Base-by-base conservation (phyloP, 2,888 invertebrate genomes). In the Acanthosepion esculentum region DNA sequence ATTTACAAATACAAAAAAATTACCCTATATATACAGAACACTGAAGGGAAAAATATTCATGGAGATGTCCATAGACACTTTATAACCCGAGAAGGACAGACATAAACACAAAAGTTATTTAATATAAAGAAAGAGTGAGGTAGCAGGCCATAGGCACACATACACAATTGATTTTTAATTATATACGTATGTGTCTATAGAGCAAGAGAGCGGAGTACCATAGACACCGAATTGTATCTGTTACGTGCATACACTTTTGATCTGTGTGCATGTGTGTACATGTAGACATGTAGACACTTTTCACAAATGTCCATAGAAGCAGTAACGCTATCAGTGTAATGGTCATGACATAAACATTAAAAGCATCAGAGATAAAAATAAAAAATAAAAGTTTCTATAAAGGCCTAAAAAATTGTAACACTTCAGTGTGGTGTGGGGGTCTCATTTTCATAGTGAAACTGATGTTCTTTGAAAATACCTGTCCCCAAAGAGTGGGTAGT, bases 391-490 rank as follows among this genome's bases (percentile, higher is more conserved):
- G 33, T n/a, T 6, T 12, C 15, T 78, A 33, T n/a, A 4, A 78
- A 78, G n/a, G 33, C n/a, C n/a, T 78, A 78, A n/a, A 78, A 78
- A 78, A 78, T n/a, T 64, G 64, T 26, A 64, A 26, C 7, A 0
- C 29, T 64, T 64, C 64, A 64, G 20, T 78, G 78, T 78, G n/a
- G 12, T 78, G 33, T 78, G 78, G 78, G 78, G 78, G 78, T 78
- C 33, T 78, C 78, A 78, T 78, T 78, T 78, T 78, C 33, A 15
- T 33, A 15, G 78, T 5, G n/a, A 78, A 78, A 78, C n/a, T 78
- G 78, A 78, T 78, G 78, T n/a, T 78, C n/a, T 78, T 78, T 78
- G 78, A 78, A 78, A 78, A 78, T 78, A 78, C 78, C 78, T 78
- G 78, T 78, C 78, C 78, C 78, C 78, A 78, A n/a, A 78, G 78